phyloP scores from a whole-genome alignment of 2,888 invertebrate species.

The Coelinius sp. region DNA sequence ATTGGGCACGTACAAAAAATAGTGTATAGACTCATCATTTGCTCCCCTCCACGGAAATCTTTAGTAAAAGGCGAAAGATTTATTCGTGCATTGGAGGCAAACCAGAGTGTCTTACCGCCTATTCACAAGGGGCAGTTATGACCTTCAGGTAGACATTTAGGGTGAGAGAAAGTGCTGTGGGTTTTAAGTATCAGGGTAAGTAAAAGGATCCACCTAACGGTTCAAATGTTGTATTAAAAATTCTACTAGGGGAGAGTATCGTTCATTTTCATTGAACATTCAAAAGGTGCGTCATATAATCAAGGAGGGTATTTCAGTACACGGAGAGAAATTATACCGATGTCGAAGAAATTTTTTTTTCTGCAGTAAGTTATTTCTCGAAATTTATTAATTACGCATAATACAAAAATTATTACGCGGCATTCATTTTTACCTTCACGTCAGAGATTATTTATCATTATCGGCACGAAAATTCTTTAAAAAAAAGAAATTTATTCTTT shows the following conservation, averaged over 20 bases:
- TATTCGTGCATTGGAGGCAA: conserved; percentile 61
- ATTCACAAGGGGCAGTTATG: not conserved
- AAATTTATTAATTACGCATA: no score
- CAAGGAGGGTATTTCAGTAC: not conserved
- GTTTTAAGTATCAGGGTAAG: conserved; percentile 2
- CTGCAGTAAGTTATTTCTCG: no score
- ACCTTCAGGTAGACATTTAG: conserved; percentile 1
- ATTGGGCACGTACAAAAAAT: conserved; percentile 33
- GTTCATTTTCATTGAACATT: not conserved
- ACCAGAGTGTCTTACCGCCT: conserved; percentile 31
- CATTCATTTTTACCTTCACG: no score
- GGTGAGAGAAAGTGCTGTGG: not conserved
- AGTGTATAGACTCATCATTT: conserved; percentile 28
- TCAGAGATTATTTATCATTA: no score
- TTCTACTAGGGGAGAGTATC: not conserved
- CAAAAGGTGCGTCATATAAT: not conserved
- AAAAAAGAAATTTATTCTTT: no score
- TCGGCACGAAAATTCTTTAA: no score
- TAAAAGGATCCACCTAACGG: not conserved
- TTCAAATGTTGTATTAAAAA: not conserved
- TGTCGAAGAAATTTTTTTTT: no score
- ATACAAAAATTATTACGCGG: no score
- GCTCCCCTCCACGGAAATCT: conserved; percentile 61
- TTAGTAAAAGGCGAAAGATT: conserved; percentile 73
- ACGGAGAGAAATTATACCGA: no score